Base-by-base conservation (phyloP, 1,140 invertebrate species). In the Meloidogyne hapla region DNA sequence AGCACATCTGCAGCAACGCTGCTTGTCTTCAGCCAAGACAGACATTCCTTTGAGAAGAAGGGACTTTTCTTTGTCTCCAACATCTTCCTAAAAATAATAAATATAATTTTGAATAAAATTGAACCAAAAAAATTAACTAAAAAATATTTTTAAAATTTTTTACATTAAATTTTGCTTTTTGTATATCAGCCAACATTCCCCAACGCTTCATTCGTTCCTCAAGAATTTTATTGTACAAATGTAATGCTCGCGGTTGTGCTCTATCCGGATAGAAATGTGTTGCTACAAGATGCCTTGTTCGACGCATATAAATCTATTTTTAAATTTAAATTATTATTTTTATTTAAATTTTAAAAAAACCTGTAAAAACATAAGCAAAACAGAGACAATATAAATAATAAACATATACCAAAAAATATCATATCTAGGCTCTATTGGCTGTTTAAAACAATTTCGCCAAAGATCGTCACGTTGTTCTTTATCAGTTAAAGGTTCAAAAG, bases 381-480 rank as follows among this genome's bases (percentile, higher is more conserved):
- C 33, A 67, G 38, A 77, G 48, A 64, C 2, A 45, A 70, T 23
- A 23, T 62, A 67, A 45, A 28, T 21, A 69, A 61, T 25, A 61
- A 33, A 64, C 21, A 62, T 45, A 76, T 21, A 26, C 40, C 18
- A 25, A 40, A 75, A 76, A 62, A 40, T 62, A 23, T 62, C 40
- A 74, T 83, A 82, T 63, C 81, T 71, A 12, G 81, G 82, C 3
- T 75, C 72, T 26, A 25, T 80, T 40, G 80, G 80, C 69, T 83
- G 69, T 45, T 33, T 69, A 63, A 82, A 84, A 33, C 80, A 82
- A 26, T 64, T 28, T 5, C 69, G 5, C 80, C 80, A 82, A n/a
- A 82, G 12, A 45, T 63, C 63, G 38, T 81, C 82, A 33, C 75
- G 74, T 23, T 62, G 38, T 23, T 70, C 61, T 13, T 61, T 40